Evolutionary conservation across 2,888 invertebrate genomes (phyloP), one percentile per base, ranked within the genome.

Genomic region (Volucella zonaria): DNA sequence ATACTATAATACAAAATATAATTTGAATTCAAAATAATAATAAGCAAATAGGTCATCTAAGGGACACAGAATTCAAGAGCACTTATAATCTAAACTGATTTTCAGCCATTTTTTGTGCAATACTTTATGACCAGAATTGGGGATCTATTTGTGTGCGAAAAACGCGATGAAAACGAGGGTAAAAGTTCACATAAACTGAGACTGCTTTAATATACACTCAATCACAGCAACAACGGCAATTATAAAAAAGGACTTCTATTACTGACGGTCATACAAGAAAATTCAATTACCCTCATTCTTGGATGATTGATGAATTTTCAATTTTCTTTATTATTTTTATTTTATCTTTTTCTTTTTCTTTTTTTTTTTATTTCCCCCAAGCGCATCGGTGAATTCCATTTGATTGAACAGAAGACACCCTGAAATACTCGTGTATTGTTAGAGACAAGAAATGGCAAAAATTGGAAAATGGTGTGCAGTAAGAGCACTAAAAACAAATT

Each of bases 281-380:
- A 81, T 75, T 75, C 58, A 58, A 81, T 81, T 59, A 80, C 80
- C 74, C 80, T 81, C 75, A 75, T 75, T 75, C 62, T 64, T 10
- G 14, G 40, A 75, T 81, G 75, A 81, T 81, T 81, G 75, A 81
- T 75, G 81, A 75, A 75, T 81, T 81, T 81, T 75, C 75, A 75
- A 81, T 75, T 64, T 64, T 56, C 42, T 51, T 68, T 47, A 49
- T 4, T 3, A 31, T 47, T 47, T 38, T 43, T 47, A 38, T 45
- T 45, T 31, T n/a, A 23, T 23, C 3, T 3, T 23, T 23, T 3
- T 23, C 2, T 3, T 79, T 66, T 49, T 58, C 11, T 18, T 3
- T 23, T 23, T 3, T 23, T 23, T 3, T 79, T 66, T 49, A 51
- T 10, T 18, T 14, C 31, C 66, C 58, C 31, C 23, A 23, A 14